Evolutionary conservation across 1,140 invertebrate genomes (phyloP).

Genomic region (Meloidogyne chitwoodi): DNA sequence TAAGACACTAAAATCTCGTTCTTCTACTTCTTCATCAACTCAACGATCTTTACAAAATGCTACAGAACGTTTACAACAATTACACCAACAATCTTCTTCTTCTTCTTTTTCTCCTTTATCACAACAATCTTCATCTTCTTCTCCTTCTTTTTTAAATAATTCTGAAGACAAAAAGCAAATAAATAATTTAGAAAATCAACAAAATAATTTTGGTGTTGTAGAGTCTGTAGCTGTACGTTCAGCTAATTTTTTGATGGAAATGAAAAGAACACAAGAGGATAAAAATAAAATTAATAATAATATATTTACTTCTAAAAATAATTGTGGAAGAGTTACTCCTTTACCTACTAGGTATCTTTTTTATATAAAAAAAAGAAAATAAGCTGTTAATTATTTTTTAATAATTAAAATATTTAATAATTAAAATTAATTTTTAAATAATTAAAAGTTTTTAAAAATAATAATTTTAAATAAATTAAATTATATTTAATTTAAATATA

Average conservation of each 20-base stretch:
- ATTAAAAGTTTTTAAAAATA: neutral
- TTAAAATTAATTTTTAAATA: neutral
- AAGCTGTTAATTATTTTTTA: too few species aligned
- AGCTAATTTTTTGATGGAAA: conserved; percentile 15
- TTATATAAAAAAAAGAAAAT: too few species aligned
- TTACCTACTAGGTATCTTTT: neutral
- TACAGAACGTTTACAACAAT: conserved; percentile 3
- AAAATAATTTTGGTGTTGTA: neutral
- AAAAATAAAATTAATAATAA: neutral
- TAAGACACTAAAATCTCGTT: conserved; percentile 5
- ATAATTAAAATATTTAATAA: neutral
- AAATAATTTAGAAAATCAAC: neutral
- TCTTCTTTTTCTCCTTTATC: neutral
- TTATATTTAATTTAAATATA: neutral
- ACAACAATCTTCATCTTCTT: neutral
- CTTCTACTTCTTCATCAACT: neutral
- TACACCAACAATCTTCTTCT: neutral
- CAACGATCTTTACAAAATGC: neutral
- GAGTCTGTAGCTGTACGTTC: conserved; percentile 4
- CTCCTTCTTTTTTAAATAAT: neutral
- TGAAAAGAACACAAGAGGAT: neutral
- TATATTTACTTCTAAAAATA: neutral
- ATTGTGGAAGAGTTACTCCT: conserved; percentile 9
- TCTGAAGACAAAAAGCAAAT: conserved; percentile 1
- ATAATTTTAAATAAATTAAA: neutral